Conservation (phyloP, 2,888 invertebrate genomes). For the Alentia gelatinosa region DNA sequence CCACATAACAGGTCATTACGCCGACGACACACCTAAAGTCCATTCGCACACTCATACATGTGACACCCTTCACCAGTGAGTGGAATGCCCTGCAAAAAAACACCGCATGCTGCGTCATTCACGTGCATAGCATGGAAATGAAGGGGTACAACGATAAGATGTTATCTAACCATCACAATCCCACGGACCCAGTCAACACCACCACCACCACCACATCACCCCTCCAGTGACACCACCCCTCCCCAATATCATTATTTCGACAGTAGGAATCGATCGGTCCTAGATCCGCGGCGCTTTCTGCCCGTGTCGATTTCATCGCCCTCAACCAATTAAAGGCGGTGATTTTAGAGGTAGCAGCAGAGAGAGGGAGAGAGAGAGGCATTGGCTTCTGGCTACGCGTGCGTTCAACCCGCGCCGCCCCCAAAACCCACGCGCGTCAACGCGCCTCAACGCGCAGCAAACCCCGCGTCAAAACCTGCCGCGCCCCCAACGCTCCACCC, state of each 20-base stretch:
- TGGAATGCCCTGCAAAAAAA: no score
- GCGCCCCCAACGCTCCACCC: not conserved
- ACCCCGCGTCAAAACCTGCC: not conserved
- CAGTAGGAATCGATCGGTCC: not conserved
- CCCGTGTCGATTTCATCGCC: conserved; percentile 8
- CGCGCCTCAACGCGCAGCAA: not conserved
- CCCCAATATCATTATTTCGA: conserved; percentile 5
- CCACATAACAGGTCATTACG: not conserved
- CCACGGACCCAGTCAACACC: not conserved
- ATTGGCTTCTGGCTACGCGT: not conserved
- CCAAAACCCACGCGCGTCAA: not conserved
- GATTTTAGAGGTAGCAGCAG: not conserved
- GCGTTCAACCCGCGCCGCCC: not conserved
- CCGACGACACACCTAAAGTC: no score
- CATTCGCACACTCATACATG: not conserved
- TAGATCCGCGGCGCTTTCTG: not conserved
- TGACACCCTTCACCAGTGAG: no score
- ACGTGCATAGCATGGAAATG: not conserved
- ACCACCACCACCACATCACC: not conserved
- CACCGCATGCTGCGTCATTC: no score
- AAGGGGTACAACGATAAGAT: not conserved
- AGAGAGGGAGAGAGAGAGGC: no score
- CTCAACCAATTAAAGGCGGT: not conserved
- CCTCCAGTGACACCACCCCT: not conserved
- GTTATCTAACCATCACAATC: not conserved